phyloP scores from a whole-genome alignment of 2,888 invertebrate species.

The Andrena haemorrhoa region DNA sequence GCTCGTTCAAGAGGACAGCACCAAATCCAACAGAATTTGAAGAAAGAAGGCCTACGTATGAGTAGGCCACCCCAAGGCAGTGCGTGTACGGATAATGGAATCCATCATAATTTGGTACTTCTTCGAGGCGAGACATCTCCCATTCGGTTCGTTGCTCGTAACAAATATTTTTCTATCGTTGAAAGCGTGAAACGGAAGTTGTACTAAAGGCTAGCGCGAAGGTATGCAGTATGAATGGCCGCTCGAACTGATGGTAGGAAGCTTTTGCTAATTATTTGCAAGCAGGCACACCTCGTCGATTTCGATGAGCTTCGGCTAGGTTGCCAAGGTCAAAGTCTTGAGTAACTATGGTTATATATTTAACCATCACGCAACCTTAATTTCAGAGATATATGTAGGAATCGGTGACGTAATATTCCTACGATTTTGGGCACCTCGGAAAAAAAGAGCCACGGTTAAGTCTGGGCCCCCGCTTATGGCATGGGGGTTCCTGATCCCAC shows the following conservation, averaged over 20 bases:
- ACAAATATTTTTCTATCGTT: slow-evolving; percentile 43
- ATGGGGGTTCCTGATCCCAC: too few species aligned
- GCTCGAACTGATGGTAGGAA: slow-evolving; percentile 25
- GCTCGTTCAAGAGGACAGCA: slow-evolving; percentile 48
- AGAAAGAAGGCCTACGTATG: slow-evolving; percentile 70
- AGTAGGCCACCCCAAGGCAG: slow-evolving; percentile 78
- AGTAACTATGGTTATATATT: too few species aligned
- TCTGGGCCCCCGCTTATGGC: too few species aligned
- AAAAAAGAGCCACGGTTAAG: too few species aligned
- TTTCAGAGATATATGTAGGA: too few species aligned
- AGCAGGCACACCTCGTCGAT: too few species aligned
- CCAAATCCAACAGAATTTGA: slow-evolving; percentile 53
- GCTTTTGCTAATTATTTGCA: background rate
- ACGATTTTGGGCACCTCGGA: too few species aligned
- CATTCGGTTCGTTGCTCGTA: slow-evolving; percentile 61
- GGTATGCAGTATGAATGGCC: slow-evolving; percentile 21
- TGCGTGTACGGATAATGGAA: slow-evolving; percentile 68
- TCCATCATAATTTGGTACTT: slow-evolving; percentile 63
- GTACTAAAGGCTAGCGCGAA: slow-evolving; percentile 5
- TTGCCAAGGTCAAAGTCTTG: too few species aligned
- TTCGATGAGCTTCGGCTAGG: too few species aligned
- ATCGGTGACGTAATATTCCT: too few species aligned
- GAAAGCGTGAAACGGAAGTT: slow-evolving; percentile 25
- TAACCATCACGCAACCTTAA: too few species aligned
- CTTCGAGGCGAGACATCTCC: slow-evolving; percentile 55